Conservation (phyloP, 2,113 vertebrate genomes). For the Silurus asotus region DNA sequence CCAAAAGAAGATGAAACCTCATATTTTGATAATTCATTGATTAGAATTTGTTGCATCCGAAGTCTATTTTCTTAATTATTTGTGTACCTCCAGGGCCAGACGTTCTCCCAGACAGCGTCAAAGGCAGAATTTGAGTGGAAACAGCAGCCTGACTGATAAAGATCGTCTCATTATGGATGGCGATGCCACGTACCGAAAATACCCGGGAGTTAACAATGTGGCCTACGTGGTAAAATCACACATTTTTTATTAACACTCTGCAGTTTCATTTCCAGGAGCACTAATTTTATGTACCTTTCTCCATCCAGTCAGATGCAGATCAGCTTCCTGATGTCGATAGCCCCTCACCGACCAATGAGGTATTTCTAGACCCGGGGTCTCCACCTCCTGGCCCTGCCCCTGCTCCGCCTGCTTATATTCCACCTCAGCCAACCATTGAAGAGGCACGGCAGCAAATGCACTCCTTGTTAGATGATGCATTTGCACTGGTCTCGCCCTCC, state of each 20-base stretch:
- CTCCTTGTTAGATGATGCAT: conserved; percentile 93
- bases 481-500: conserved; percentile 92
- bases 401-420: conserved; percentile 81
- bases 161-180: conserved; percentile 84
- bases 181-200: conserved; percentile 90
- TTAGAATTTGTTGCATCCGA: background rate
- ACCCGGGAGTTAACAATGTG: conserved; percentile 93
- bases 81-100: conserved; percentile 75
- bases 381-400: conserved; percentile 65
- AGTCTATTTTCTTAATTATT: background rate
- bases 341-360: conserved; percentile 80
- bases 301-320: conserved; percentile 87
- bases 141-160: conserved; percentile 78
- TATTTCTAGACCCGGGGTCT: conserved; percentile 73
- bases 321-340: conserved; percentile 81
- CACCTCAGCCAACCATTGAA: conserved; percentile 92
- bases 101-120: conserved; percentile 86
- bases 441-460: conserved; percentile 98
- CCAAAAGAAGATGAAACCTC: too few relatives aligned
- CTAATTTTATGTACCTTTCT: background rate
- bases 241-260: background rate
- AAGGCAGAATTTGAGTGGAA: conserved; percentile 76
- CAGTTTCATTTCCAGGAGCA: background rate
- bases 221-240: conserved; percentile 86
- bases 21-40: background rate